These are phyloP conservation scores for Pitangus sulphuratus DNA, from an alignment of 2,797 vertebrate species.

Conservation along the genomic window DNA sequence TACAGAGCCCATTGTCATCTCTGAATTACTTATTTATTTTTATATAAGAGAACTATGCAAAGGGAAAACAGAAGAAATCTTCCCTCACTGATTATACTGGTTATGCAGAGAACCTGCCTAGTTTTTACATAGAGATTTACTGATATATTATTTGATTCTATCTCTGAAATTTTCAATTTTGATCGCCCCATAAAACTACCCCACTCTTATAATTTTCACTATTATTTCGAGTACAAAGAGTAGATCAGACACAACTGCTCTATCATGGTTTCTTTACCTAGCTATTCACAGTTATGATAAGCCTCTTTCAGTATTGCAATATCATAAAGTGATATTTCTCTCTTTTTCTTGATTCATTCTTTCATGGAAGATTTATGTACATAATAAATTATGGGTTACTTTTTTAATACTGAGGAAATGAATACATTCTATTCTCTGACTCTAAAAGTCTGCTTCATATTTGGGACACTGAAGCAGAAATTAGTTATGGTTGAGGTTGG, in stretches of 20 bases:
- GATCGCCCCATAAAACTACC: background rate
- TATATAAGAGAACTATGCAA: background rate
- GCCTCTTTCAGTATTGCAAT: background rate
- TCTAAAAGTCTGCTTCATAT: background rate
- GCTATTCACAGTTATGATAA: background rate
- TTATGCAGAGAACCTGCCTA: background rate
- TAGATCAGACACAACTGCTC: background rate
- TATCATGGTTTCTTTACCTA: background rate
- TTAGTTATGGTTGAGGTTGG: background rate
- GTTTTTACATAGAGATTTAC: background rate
- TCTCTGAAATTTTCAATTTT: background rate
- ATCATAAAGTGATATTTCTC: background rate
- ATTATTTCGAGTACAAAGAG: background rate
- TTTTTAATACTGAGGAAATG: background rate
- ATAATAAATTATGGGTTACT: background rate
- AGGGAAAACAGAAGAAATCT: background rate
- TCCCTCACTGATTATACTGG: background rate
- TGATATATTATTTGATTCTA: background rate
- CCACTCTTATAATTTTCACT: background rate
- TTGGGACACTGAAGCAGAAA: background rate
- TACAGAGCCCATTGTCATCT: background rate
- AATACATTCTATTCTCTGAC: background rate
- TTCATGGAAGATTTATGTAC: background rate
- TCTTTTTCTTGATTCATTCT: background rate
- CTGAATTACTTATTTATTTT: conserved; percentile 8